Percentiles rank a stretch among this genome's conserved stretches.
These are phyloP conservation scores for Drosophila ficusphila DNA, from an alignment of 1,140 invertebrate species.

Conservation along the genomic window DNA sequence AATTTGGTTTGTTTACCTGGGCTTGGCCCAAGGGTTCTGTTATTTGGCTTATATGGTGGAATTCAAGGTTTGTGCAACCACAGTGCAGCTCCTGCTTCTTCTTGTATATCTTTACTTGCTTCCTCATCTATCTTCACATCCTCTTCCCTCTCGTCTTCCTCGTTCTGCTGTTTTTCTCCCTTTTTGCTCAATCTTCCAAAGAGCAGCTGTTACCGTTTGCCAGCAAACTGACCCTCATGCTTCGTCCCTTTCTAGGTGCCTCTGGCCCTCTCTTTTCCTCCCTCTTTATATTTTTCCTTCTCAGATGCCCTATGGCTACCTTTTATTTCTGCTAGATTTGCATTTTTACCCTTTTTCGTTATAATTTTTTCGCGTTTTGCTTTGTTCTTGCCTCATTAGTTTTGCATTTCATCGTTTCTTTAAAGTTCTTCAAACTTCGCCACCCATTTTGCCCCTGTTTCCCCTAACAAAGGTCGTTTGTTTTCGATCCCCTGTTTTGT, in stretches of 20 bases:
- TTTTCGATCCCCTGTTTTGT: conserved; percentile 7
- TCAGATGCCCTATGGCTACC: conserved; percentile 15
- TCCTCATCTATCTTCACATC: conserved; percentile 10
- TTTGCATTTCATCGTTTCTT: background rate
- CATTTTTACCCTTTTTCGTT: conserved; percentile 20
- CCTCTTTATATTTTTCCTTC: background rate
- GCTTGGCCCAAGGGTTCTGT: background rate
- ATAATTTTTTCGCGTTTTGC: conserved; percentile 7
- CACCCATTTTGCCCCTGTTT: background rate
- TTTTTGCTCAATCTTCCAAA: conserved; percentile 8
- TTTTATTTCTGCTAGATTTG: conserved; percentile 20
- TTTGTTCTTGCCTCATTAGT: conserved; percentile 11
- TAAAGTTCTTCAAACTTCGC: background rate
- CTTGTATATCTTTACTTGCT: background rate
- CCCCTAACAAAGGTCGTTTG: conserved; percentile 13
- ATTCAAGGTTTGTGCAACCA: conserved; percentile 10
- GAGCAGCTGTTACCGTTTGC: conserved; percentile 48
- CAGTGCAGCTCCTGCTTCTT: conserved; percentile 9
- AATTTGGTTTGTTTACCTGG: background rate
- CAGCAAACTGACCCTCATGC: conserved; percentile 22
- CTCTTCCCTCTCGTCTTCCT: background rate
- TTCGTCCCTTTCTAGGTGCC: conserved; percentile 2
- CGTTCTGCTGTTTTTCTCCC: conserved; percentile 14
- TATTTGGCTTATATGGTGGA: background rate
- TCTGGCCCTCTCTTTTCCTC: conserved; percentile 11